A percentile compares a stretch with the other conserved stretches of the same genome.
These are phyloP conservation scores for Lasioglossum calceatum DNA, from an alignment of 2,888 invertebrate genomes.

Conservation along the genomic window DNA sequence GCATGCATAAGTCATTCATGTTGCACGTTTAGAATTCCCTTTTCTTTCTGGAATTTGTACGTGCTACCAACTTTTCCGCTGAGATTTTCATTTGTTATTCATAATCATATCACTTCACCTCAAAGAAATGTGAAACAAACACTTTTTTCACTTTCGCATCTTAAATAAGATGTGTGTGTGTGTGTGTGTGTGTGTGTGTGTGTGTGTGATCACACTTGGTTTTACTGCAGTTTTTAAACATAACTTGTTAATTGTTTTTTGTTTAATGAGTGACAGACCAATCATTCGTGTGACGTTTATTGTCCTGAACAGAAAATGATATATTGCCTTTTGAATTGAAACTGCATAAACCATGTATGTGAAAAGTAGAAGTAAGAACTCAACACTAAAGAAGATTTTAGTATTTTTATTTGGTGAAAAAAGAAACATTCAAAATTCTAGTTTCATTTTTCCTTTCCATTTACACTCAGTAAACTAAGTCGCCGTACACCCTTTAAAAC, in stretches of 20 bases:
- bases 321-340: not conserved
- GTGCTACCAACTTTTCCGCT: not conserved
- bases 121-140: not conserved
- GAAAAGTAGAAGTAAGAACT: too few relatives aligned
- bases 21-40: not conserved
- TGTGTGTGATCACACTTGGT: not conserved
- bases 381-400: too few relatives aligned
- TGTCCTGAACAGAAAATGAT: not conserved
- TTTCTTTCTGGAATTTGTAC: not conserved
- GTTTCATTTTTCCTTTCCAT: not conserved
- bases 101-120: not conserved
- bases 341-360: too few relatives aligned
- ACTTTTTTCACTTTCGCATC: not conserved
- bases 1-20: not conserved
- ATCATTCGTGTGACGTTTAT: not conserved
- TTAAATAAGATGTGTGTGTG: not conserved
- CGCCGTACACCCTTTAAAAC: too few relatives aligned
- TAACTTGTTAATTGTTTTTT: not conserved
- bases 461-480: too few relatives aligned
- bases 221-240: not conserved
- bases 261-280: not conserved
- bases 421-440: not conserved
- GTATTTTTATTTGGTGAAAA: not conserved
- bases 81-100: not conserved
- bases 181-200: too few relatives aligned